Evolutionary conservation across 2,113 vertebrate species (phyloP), one percentile per base, ranked within the genome.

Genomic region (Trinectes maculatus): DNA sequence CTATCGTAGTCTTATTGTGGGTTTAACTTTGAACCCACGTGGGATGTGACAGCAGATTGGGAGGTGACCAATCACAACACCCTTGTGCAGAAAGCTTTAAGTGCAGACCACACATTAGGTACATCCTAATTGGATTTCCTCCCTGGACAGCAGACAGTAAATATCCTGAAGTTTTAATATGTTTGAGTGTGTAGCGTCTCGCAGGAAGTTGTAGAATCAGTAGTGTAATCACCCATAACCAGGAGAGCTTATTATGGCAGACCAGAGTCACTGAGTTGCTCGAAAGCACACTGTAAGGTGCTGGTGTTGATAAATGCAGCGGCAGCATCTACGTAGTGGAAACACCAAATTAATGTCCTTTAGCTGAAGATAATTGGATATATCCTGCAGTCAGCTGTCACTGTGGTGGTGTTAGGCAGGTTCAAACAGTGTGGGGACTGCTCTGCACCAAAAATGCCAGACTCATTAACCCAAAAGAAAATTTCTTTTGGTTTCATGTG

Each of bases 121-220:
- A 25, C 55, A n/a, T 16, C 55, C 71, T 76, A 71, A 86, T 86
- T 80, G 47, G 64, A 81, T 82, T 80, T 73, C 72, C 71, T 64
- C 37, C 5, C 49, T 19, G 74, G 69, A 24, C 9, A 18, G 54
- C 34, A 68, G 74, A 69, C 29, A 59, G 72, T 59, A 77, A 76
- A 52, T 12, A 33, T 18, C 18, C 44, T 81, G 71, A 66, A 11
- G 34, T 67, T 39, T 12, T n/a, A 53, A 19, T 37, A 1, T 2
- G 31, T 5, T 16, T 24, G 34, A 3, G 16, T 2, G 22, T 47
- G 46, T 39, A 24, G 4, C 1, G n/a, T 63, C 67, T 63, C 68
- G 60, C 24, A 69, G 70, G 72, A 82, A 39, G 24, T 47, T 70
- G 56, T 63, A 77, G 74, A 81, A 77, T 77, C 43, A 13, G 56